Base-by-base conservation (phyloP, 2,797 vertebrate species). In the Pelodytes ibericus region DNA sequence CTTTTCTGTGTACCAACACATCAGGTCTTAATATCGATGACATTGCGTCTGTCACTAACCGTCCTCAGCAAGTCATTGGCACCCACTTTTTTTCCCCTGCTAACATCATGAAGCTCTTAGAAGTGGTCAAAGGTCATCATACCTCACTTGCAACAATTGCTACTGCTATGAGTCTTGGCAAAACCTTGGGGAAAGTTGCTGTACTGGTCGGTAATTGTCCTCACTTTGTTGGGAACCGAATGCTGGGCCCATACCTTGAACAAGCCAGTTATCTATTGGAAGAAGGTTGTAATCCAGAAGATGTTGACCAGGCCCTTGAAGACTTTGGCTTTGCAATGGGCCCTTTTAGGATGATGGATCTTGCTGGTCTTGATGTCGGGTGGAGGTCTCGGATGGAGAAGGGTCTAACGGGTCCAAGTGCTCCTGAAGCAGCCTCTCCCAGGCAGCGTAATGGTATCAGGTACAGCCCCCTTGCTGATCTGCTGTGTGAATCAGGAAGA, bases 61-160 rank as follows among this genome's bases (percentile, higher is more conserved):
- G 29, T 26, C 94, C 95, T 0, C 88, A 95, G 62, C 85, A 94
- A 84, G 95, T 99, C 80, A 90, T 95, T 3, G 97, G 96, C 59
- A 96, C 93, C 16, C 96, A 98, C 86, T 99, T 99, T 86, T 99
- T 98, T 53, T 90, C 94, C 11, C 96, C 96, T 6, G 96, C 96
- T 53, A 93, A 98, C 0, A 80, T 95, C 26, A 98, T 97, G 96
- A 95, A 90, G 84, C 87, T 99, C 41, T 74, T 98, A 57, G 97
- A 99, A 87, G 91, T 98, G 29, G 91, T 98, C 71, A 89, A 89
- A 0, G 91, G 96, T 16, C 76, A 31, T 0, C 82, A 88, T 10
- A 94, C 96, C 0, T 95, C 95, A 22, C 89, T 93, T 2, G 82
- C 84, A 0, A 82, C 93, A 5, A 87, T 97, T 30, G 94, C 95